Evolutionary conservation across 1,140 invertebrate genomes (phyloP), one percentile per base, ranked within the genome.

Genomic region (Drosophila tropicalis): DNA sequence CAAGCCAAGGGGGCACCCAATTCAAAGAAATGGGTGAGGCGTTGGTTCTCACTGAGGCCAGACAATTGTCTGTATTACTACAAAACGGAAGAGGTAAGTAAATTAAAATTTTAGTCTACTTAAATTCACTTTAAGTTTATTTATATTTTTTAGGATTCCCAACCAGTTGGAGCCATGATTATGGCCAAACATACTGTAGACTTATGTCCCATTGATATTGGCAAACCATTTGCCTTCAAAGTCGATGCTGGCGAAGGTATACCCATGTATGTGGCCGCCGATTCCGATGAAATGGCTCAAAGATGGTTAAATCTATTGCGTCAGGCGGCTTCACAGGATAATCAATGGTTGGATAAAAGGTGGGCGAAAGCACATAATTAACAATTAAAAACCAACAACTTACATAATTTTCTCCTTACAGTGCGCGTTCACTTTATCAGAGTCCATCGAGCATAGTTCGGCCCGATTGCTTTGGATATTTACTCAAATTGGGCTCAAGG

Each of bases 21-120:
- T 39, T 78, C 92, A 36, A 95, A 95, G 57, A 95, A 95, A 66
- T 99, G 98, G 98, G 95, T 97, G 58, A 94, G 96, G 56, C 93
- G 98, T 56, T 99, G 97, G 96, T 98, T 98, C 92, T 95, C 96
- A 51, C 93, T 99, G 34, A 96, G 98, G 70, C 94, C 95, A 55
- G 97, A 99, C 92, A 97, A 98, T 92, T 98, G 97, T 93, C 94
- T 99, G 54, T 99, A 99, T 93, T 98, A 97, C 93, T 99, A 98
- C 92, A 99, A 98, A 94, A 96, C 95, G 84, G 96, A 98, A 92
- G 94, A 94, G 79, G 96, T 97, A 92, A 94, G 94, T 92, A 61
- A 39, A 40, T 32, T 17, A 55, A 40, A 9, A 13, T 41, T 25
- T 13, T 13, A 39, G 36, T 13, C 44, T 0, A 12, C 10, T 13